A percentile compares a stretch with the other conserved stretches of the same genome.
These are phyloP conservation scores for Tetramorium bicarinatum DNA, from an alignment of 2,888 invertebrate species.

Conservation along the genomic window DNA sequence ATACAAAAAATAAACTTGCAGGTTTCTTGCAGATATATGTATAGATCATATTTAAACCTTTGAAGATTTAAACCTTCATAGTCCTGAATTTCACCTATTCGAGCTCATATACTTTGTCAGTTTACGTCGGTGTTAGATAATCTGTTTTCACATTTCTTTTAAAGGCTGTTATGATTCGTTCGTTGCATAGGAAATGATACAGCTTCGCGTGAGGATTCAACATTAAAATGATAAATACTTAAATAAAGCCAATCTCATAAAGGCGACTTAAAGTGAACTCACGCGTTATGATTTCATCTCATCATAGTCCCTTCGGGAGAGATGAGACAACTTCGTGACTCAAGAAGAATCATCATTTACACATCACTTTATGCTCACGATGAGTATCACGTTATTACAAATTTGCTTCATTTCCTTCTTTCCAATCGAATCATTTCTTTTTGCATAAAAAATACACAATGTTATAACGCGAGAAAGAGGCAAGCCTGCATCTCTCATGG, in stretches of 20 bases:
- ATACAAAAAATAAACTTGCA: constrained; percentile 46
- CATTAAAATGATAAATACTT: constrained; percentile 21
- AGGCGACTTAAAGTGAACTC: neutral
- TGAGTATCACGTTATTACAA: neutral
- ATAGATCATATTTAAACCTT: neutral
- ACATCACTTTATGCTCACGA: neutral
- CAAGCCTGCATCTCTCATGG: neutral
- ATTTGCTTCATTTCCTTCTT: neutral
- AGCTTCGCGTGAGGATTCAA: neutral
- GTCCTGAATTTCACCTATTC: constrained; percentile 14
- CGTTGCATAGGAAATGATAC: neutral
- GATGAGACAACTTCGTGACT: neutral
- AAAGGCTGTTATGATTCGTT: neutral
- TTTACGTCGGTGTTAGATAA: neutral
- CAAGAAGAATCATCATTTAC: neutral
- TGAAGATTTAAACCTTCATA: neutral
- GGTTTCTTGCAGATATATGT: constrained; percentile 1
- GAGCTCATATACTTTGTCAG: neutral
- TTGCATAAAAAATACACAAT: constrained; percentile 18
- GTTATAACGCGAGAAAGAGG: neutral
- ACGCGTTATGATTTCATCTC: neutral
- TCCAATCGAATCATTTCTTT: neutral
- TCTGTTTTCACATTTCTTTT: neutral
- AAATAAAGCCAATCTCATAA: neutral
- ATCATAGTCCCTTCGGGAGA: neutral